Conservation (phyloP, 1,140 invertebrate species). For the Calliopsis andreniformis region DNA sequence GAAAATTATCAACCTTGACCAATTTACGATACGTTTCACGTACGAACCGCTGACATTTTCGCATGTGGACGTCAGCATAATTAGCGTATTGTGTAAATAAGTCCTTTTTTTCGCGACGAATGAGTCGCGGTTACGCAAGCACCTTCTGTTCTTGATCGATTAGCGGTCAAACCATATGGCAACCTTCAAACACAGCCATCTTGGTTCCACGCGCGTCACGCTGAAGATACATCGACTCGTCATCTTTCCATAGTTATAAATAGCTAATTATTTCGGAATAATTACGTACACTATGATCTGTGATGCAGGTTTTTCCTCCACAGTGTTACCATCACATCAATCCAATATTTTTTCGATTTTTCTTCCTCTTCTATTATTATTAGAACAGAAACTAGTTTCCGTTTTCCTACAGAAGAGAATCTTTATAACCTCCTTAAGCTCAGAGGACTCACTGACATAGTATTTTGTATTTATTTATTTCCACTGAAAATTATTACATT, state of each 20-base stretch:
- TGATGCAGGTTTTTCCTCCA: neutral
- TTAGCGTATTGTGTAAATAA: slow-evolving; percentile 55
- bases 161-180: slow-evolving; percentile 12
- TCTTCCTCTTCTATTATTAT: too few species aligned
- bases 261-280: slow-evolving; percentile 18
- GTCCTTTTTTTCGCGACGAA: slow-evolving; percentile 27
- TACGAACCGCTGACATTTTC: neutral
- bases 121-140: slow-evolving; percentile 43
- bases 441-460: too few species aligned
- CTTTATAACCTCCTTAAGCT: too few species aligned
- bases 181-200: slow-evolving; percentile 32
- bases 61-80: slow-evolving; percentile 24
- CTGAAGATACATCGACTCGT: slow-evolving; percentile 30
- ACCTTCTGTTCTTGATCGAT: slow-evolving; percentile 46
- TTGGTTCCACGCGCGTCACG: slow-evolving; percentile 17
- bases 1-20: slow-evolving; percentile 16
- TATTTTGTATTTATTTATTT: too few species aligned
- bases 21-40: slow-evolving; percentile 3
- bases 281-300: neutral
- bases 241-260: slow-evolving; percentile 28
- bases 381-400: too few species aligned
- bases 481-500: too few species aligned
- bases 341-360: too few species aligned
- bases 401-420: too few species aligned
- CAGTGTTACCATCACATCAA: slow-evolving; percentile 3